phyloP scores from a whole-genome alignment of 2,797 vertebrate species.

The Erpetoichthys calabaricus region DNA sequence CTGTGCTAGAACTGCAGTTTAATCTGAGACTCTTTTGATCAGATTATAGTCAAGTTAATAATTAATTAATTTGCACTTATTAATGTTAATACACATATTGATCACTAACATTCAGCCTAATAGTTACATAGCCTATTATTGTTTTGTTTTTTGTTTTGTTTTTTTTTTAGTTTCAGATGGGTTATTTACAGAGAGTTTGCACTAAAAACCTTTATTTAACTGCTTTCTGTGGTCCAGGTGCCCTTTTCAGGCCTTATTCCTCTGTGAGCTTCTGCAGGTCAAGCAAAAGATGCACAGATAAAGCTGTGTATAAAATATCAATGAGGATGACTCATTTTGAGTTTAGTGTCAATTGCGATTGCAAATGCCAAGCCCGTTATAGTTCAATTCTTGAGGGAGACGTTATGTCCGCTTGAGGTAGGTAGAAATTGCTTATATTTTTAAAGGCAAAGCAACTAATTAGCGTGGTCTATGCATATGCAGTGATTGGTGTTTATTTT shows the following conservation, averaged over 20 bases:
- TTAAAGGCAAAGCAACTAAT: slow-evolving; percentile 25
- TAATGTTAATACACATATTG: no score
- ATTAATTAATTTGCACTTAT: no score
- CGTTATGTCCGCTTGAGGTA: slow-evolving; percentile 39
- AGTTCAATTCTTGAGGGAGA: slow-evolving; percentile 47
- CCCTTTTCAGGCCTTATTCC: slow-evolving; percentile 16
- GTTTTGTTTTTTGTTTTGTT: no score
- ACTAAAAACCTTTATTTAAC: no score
- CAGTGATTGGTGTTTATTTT: slow-evolving; percentile 21
- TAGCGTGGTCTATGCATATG: slow-evolving; percentile 13
- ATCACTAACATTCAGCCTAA: no score
- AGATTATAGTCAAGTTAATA: no score
- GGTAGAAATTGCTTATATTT: slow-evolving; percentile 22
- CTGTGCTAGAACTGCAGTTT: no score
- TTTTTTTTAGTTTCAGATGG: no score
- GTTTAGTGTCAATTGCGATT: slow-evolving; percentile 54
- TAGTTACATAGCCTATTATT: no score
- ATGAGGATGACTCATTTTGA: slow-evolving; percentile 55
- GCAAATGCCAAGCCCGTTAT: slow-evolving; percentile 60
- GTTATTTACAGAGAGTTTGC: no score
- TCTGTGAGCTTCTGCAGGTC: slow-evolving; percentile 20
- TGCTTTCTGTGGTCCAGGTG: not conserved
- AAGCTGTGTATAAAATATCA: slow-evolving; percentile 50
- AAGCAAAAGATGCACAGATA: slow-evolving; percentile 30
- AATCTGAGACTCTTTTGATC: no score